These are phyloP conservation scores for Neomicropteryx cornuta DNA, from an alignment of 1,140 invertebrate species.

Conservation along the genomic window DNA sequence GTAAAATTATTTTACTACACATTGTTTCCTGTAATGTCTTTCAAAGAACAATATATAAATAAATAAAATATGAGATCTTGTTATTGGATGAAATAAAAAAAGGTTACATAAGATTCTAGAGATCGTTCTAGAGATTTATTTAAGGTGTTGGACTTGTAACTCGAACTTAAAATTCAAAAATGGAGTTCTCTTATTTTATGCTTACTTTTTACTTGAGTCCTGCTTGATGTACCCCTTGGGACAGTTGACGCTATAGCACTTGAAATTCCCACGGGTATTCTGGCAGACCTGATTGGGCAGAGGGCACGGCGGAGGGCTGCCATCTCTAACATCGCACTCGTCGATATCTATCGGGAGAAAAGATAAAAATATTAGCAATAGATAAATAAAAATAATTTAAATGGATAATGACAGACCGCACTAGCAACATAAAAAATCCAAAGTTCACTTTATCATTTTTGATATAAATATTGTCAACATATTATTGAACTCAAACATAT, in stretches of 20 bases:
- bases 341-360: conserved; percentile 61
- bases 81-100: no score
- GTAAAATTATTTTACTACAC: no score
- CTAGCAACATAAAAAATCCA: no score
- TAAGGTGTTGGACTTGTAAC: conserved; percentile 1
- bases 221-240: conserved; percentile 71
- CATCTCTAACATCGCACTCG: conserved; percentile 60
- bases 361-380: conserved; percentile 3
- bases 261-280: conserved; percentile 79
- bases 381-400: no score
- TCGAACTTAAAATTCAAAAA: conserved; percentile 4
- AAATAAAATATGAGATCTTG: no score
- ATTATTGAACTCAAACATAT: conserved; percentile 1
- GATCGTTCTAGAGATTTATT: no score
- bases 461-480: conserved; percentile 5
- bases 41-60: no score
- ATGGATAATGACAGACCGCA: no score
- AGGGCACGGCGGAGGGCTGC: conserved; percentile 52
- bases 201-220: conserved; percentile 62
- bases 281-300: conserved; percentile 72
- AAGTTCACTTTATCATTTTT: no score
- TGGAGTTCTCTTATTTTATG: conserved; percentile 9
- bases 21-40: no score
- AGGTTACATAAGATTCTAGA: no score
- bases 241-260: conserved; percentile 79